Conservation (phyloP, 2,113 vertebrate genomes). For the Tringa solitaria region DNA sequence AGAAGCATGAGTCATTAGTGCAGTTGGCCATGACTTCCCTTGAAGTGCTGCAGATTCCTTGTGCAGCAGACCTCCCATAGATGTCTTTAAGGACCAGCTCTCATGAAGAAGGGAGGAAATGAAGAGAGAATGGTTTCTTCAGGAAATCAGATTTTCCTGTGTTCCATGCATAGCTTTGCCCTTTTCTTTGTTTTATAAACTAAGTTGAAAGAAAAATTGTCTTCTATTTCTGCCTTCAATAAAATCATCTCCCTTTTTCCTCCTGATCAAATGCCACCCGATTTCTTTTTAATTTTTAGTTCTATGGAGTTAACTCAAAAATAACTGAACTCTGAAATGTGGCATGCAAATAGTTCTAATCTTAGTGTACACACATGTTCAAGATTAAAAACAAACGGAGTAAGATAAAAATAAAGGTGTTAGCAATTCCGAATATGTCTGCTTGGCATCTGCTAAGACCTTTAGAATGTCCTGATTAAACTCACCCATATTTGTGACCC, state of each 20-base stretch:
- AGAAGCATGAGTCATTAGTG: background rate
- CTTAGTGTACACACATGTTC: conserved; percentile 49
- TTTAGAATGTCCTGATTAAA: conserved; percentile 30
- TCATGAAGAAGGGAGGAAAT: background rate
- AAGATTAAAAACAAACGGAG: conserved; percentile 37
- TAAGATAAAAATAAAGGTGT: conserved; percentile 64
- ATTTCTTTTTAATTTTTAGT: background rate
- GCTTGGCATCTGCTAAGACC: conserved; percentile 27
- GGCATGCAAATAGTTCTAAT: conserved; percentile 52
- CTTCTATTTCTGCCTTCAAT: background rate
- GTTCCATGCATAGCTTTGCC: background rate
- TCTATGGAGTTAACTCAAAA: conserved; percentile 15
- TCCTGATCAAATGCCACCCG: background rate
- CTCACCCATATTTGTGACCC: background rate
- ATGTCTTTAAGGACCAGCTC: background rate
- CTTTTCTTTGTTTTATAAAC: background rate
- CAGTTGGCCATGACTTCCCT: background rate
- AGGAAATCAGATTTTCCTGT: background rate
- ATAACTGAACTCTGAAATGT: conserved; percentile 43
- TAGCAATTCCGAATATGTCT: conserved; percentile 28
- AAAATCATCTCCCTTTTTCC: background rate
- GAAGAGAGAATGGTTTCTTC: background rate
- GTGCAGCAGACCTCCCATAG: background rate
- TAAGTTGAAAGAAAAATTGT: background rate
- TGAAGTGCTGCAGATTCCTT: background rate